A percentile compares a stretch with the other conserved stretches of the same genome.
phyloP scores from a whole-genome alignment of 2,888 invertebrate species.

The Oegoconia quadripuncta region DNA sequence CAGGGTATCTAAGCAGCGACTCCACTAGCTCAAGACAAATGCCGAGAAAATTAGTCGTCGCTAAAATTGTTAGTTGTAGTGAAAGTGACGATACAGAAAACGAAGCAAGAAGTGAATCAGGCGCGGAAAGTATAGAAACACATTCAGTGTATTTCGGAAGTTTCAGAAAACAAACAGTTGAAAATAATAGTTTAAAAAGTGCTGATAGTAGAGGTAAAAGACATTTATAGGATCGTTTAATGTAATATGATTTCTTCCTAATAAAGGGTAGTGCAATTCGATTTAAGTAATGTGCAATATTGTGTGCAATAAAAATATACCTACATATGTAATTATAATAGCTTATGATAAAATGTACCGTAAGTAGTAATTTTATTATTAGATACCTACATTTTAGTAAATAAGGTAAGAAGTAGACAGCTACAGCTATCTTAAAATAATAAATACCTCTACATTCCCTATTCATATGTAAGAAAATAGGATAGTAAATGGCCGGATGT shows the following conservation, averaged over 20 bases:
- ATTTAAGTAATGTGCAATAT: constrained; percentile 49
- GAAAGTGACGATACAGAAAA: constrained; percentile 89
- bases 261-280: constrained; percentile 36
- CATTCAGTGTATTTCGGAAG: constrained; percentile 92
- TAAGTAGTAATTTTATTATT: background rate
- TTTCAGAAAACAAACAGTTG: constrained; percentile 74
- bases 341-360: background rate
- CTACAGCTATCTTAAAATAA: constrained; percentile 18
- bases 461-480: constrained; percentile 18
- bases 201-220: constrained; percentile 36
- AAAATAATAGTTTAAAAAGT: constrained; percentile 36
- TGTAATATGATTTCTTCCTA: constrained; percentile 9
- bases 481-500: constrained; percentile 62
- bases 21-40: constrained; percentile 80
- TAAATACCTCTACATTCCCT: constrained; percentile 14
- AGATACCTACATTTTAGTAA: background rate
- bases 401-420: background rate
- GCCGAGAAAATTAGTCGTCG: constrained; percentile 63
- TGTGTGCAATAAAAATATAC: constrained; percentile 46
- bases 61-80: constrained; percentile 80
- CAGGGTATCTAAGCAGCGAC: constrained; percentile 92
- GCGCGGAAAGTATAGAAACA: constrained; percentile 91
- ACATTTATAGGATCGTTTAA: constrained; percentile 31
- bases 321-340: too few relatives aligned
- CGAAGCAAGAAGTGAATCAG: constrained; percentile 91